Percentiles rank a stretch among this genome's conserved stretches.
Conservation (phyloP, 2,113 vertebrate genomes). For the Pteropus alecto region DNA sequence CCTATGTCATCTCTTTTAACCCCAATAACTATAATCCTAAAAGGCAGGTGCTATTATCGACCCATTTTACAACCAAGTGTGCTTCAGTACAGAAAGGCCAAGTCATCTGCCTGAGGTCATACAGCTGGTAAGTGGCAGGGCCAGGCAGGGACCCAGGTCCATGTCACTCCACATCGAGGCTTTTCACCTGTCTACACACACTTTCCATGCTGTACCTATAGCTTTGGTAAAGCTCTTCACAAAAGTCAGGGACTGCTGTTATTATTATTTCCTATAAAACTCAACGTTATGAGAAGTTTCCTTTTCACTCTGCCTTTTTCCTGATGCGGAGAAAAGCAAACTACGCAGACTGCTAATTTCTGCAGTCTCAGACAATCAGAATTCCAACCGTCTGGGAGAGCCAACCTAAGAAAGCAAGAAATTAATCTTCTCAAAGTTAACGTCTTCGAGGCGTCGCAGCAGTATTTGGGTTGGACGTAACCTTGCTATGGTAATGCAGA, state of each 20-base stretch:
- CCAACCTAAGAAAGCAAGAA: conserved; percentile 87
- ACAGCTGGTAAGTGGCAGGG: neutral
- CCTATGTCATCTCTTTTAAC: neutral
- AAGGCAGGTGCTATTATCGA: neutral
- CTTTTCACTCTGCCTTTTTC: neutral
- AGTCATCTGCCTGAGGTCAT: neutral
- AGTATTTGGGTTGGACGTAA: conserved; percentile 89
- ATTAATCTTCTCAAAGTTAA: conserved; percentile 88
- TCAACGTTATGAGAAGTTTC: neutral
- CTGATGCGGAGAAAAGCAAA: conserved; percentile 46
- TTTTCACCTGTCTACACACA: neutral
- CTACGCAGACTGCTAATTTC: conserved; percentile 77
- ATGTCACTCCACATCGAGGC: neutral
- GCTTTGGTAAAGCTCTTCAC: neutral
- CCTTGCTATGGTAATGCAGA: conserved; percentile 96
- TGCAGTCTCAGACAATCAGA: conserved; percentile 85
- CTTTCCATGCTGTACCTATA: neutral
- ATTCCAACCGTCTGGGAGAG: conserved; percentile 88
- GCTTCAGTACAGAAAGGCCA: neutral
- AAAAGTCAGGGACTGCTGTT: neutral
- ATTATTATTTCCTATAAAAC: neutral
- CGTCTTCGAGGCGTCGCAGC: conserved; percentile 88
- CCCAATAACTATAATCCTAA: neutral
- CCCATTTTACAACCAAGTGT: neutral
- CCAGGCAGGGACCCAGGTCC: neutral